Evolutionary conservation across 2,888 invertebrate species (phyloP), one percentile per base, ranked within the genome.

Genomic region (Polia nebulosa): DNA sequence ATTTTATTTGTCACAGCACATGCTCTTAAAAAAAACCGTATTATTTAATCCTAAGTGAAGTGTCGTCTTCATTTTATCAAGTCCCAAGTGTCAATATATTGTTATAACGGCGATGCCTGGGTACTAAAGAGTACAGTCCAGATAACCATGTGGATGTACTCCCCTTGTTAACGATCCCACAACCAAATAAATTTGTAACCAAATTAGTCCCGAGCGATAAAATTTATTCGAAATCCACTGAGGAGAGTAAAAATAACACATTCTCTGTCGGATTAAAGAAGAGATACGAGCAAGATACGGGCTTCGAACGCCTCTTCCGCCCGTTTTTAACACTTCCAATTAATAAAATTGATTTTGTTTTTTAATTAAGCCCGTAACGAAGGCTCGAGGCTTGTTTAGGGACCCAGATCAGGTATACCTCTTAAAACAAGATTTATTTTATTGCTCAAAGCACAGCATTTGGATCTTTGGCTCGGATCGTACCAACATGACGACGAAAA

Each of bases 291-390:
- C 92, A 82, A 94, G 94, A 95, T 95, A 94, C 90, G 91, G 85
- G 81, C 81, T 84, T 83, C 91, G 90, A 89, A 91, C 93, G 92
- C 90, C 90, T 93, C 94, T 94, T 94, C 94, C 95, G 94, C 92
- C 95, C 95, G 93, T 94, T 95, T 94, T 95, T 95, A 95, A 95
- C 95, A 95, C 95, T 94, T 93, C 94, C 95, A 95, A 95, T 95
- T 95, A 95, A 95, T 95, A 95, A 95, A 95, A 95, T 95, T 95
- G 95, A 94, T 95, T 95, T 95, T 93, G 94, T 95, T 95, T 95
- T 95, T 95, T 95, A 95, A 95, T 95, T 95, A 95, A 93, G 92
- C 90, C 89, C 88, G 93, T 93, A 93, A 93, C 93, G 94, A 93
- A 93, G 90, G 89, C 88, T 87, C 88, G 89, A 76, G 90, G 92